Base-by-base conservation (phyloP, 2,888 invertebrate genomes). In the Hoplodrina blanda region DNA sequence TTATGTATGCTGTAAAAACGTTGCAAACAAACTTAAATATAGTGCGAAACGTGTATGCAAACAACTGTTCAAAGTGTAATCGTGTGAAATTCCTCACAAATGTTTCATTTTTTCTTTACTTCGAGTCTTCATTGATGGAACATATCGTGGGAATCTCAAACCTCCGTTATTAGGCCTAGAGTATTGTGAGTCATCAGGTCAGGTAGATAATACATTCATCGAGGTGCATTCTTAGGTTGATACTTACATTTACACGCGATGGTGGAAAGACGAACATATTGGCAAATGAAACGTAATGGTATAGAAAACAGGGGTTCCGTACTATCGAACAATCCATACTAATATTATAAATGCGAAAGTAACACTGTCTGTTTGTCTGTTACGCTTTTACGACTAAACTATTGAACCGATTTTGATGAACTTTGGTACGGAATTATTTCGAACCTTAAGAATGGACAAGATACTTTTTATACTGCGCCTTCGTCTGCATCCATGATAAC, bases 141-240 rank as follows among this genome's bases (percentile, higher is more conserved):
- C 69, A 61, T 62, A 54, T 69, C 73, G 78, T 80, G 84, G 62
- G 81, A 84, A 75, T 46, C 56, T 17, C 54, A 49, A 53, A 62
- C 56, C 67, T 55, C 84, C 84, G 82, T 84, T 84, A 84, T 55
- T 64, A 53, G 64, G 62, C 79, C 73, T 68, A 75, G 62, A 63
- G 62, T 65, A 64, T 70, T 73, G 66, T 73, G 80, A 82, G 81
- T 77, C 81, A 84, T 69, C 70, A 50, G 82, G 84, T 82, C 82
- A 75, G 8, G 46, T 41, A 1, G 41, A 64, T 80, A 69, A 80
- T 66, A 70, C n/a, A 69, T 61, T 73, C 62, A 60, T 53, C 17
- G 54, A 13, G 25, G 61, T 75, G 53, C 62, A 60, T 70, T 73
- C 73, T 50, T 25, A 13, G 13, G 10, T 73, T 33, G 20, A 73